Percentiles rank a stretch among this genome's conserved stretches.
These are phyloP conservation scores for Neodontobutis hainanensis DNA, from an alignment of 2,113 vertebrate species.

Conservation along the genomic window DNA sequence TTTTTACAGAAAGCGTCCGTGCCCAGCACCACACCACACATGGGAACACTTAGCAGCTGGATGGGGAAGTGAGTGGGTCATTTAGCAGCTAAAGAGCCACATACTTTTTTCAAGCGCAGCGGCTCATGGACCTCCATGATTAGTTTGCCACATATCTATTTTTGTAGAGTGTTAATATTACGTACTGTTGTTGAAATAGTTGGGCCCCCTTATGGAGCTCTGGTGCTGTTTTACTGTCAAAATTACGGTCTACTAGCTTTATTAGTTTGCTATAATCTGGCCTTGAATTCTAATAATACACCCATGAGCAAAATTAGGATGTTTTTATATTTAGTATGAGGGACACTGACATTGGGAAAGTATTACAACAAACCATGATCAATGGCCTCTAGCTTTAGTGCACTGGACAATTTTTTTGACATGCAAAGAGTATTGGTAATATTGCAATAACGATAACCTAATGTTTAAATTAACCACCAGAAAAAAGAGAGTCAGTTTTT, in stretches of 20 bases:
- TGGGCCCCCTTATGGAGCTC: not conserved
- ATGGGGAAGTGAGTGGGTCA: slow-evolving; percentile 9
- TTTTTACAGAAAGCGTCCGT: slow-evolving; percentile 1
- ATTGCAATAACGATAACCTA: no score
- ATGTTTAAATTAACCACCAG: no score
- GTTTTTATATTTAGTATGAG: no score
- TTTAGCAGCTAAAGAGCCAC: not conserved
- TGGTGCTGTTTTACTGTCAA: not conserved
- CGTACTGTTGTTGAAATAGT: not conserved
- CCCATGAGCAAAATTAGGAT: no score
- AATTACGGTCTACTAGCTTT: not conserved
- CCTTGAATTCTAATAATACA: no score
- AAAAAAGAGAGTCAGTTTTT: no score
- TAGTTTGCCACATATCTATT: slow-evolving; percentile 3
- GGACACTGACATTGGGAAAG: no score
- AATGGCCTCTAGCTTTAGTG: no score
- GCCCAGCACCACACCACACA: not conserved
- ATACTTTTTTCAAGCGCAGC: not conserved
- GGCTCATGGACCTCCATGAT: slow-evolving; percentile 3
- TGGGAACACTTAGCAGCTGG: slow-evolving; percentile 12
- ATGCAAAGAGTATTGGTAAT: no score
- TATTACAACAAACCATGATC: no score
- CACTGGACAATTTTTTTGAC: no score
- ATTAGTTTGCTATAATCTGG: no score
- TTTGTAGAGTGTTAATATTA: not conserved